Evolutionary conservation across 2,797 vertebrate species (phyloP).

Genomic region (Anguilla marmorata): DNA sequence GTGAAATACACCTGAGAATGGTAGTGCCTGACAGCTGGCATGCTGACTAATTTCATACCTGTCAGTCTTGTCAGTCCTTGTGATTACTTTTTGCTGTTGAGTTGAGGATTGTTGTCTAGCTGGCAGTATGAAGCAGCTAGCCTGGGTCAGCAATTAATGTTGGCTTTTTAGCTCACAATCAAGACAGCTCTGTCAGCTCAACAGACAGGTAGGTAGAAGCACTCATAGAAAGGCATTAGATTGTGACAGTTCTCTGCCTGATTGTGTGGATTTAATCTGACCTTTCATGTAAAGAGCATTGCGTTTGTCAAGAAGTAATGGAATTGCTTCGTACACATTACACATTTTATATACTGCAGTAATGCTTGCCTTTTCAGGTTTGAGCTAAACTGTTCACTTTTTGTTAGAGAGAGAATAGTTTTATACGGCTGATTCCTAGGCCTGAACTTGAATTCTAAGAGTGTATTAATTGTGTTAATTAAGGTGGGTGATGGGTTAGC

Average conservation of each 20-base stretch:
- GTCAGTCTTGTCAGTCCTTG: not conserved
- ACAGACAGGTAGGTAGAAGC: not conserved
- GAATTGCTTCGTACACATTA: not conserved
- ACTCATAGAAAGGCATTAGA: not conserved
- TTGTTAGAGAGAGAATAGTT: slow-evolving; percentile 8
- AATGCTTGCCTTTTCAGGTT: not conserved
- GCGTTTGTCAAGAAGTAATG: not conserved
- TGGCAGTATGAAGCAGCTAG: not conserved
- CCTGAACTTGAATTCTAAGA: slow-evolving; percentile 13
- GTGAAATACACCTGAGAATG: not conserved
- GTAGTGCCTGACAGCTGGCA: not conserved
- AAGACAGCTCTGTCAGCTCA: not conserved
- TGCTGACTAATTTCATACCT: not conserved
- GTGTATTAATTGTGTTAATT: slow-evolving; percentile 29
- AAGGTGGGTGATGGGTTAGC: not conserved
- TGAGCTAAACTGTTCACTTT: not conserved
- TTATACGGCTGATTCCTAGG: not conserved
- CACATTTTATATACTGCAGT: not conserved
- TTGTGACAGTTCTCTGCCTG: not conserved
- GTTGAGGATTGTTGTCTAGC: not conserved
- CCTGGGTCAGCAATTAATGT: not conserved
- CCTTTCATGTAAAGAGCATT: not conserved
- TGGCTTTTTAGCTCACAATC: not conserved
- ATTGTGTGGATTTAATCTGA: not conserved
- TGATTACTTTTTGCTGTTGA: not conserved